Conservation (phyloP, 2,113 vertebrate genomes). For the Xiphophorus couchianus region DNA sequence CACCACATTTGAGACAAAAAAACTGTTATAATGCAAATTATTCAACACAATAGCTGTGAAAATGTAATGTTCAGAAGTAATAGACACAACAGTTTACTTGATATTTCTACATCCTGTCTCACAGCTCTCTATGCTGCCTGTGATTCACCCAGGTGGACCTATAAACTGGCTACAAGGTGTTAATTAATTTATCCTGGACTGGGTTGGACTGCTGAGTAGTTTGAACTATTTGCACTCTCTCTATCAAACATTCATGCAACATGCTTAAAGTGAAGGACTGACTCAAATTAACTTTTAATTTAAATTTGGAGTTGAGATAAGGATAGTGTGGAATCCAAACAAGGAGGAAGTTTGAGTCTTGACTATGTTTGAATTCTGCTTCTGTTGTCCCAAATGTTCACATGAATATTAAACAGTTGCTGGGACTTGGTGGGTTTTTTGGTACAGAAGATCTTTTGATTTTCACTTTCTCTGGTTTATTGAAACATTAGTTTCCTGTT, state of each 20-base stretch:
- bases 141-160: neutral
- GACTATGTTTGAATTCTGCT: neutral
- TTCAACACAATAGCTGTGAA: neutral
- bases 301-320: conserved; percentile 11
- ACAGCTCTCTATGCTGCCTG: neutral
- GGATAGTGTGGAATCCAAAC: neutral
- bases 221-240: conserved; percentile 29
- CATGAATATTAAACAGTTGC: conserved; percentile 11
- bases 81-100: neutral
- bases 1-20: too few relatives aligned
- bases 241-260: conserved; percentile 29
- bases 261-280: conserved; percentile 23
- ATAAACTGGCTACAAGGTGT: conserved; percentile 8
- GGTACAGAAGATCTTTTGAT: neutral
- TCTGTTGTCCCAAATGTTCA: neutral
- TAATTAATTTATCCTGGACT: conserved; percentile 20
- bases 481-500: neutral
- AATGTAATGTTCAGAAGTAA: neutral
- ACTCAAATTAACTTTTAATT: conserved; percentile 30
- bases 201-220: conserved; percentile 26
- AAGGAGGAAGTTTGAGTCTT: conserved; percentile 4
- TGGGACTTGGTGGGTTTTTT: neutral
- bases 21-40: neutral
- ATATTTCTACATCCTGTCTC: neutral
- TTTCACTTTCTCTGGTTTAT: neutral